Conservation (phyloP, 2,113 vertebrate species). For the Pseudolaguvia tuberculata region DNA sequence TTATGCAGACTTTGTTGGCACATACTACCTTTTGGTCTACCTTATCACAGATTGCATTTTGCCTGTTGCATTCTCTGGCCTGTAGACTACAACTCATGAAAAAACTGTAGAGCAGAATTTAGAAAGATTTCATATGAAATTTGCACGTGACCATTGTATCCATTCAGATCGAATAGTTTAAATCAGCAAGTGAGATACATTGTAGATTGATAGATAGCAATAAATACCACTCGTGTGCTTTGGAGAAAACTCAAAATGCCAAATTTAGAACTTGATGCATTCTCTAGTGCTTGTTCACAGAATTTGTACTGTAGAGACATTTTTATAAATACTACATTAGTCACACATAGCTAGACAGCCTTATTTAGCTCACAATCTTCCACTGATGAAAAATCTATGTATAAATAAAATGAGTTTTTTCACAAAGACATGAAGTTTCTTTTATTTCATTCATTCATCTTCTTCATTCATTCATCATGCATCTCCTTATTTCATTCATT, state of each 20-base stretch:
- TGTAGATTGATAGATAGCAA: constrained; percentile 4
- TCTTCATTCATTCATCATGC: too few species aligned
- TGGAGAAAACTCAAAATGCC: constrained; percentile 1
- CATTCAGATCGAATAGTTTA: constrained; percentile 1
- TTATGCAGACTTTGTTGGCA: constrained; percentile 70
- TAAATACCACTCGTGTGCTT: constrained; percentile 3
- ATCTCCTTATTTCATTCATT: too few species aligned
- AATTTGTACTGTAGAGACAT: background rate
- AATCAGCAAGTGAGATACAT: background rate
- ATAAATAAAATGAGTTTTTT: too few species aligned
- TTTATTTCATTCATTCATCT: too few species aligned
- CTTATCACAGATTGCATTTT: constrained; percentile 44
- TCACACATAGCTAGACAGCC: background rate
- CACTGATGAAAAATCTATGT: background rate
- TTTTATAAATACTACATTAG: constrained; percentile 10
- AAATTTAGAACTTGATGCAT: background rate
- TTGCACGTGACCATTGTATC: background rate
- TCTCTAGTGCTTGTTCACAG: background rate
- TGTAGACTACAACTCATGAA: background rate
- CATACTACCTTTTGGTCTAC: constrained; percentile 59
- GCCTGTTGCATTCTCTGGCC: constrained; percentile 8
- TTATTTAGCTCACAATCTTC: background rate
- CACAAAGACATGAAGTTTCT: too few species aligned
- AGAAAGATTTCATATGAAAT: background rate
- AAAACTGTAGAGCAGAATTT: background rate